Base-by-base conservation (phyloP, 2,113 vertebrate genomes). In the Notiomystis cincta region DNA sequence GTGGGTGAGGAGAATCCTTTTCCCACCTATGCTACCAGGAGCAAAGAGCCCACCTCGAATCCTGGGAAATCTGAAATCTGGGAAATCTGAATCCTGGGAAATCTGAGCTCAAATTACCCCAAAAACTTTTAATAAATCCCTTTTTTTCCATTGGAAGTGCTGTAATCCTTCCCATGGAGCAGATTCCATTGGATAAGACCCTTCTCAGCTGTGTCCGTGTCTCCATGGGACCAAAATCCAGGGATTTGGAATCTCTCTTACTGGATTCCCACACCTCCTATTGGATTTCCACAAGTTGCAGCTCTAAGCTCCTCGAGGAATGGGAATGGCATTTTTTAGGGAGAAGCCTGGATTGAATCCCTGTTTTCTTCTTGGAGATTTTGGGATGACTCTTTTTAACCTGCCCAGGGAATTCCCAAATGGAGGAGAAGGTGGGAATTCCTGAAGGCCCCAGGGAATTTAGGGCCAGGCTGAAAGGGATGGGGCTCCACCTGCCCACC, bases 261-360 rank as follows among this genome's bases (percentile, higher is more conserved):
- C 1, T 47, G 57, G n/a, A 35, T 61, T 78, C n/a, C 53, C 56
- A 75, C 21, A 35, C 21, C 12, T 58, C 25, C 23, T 12, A 4
- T 1, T 31, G 53, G 69, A 53, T 47, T 79, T 51, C 53, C 51
- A 53, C 19, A 5, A 10, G 18, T 1, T 53, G 20, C 19, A 42
- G 15, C 44, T 71, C 35, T 33, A 22, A 45, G 57, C 0, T 4
- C 16, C 54, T 66, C 0, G 0, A 80, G 33, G 67, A 69, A 14
- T 5, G 17, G 27, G 16, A 24, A 33, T 38, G 48, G 53, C 2
- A 21, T 79, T 69, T 87, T 51, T 21, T 27, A 57, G 7, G 50
- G 17, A 56, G 3, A 76, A 73, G 7, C 37, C 24, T 33, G 47
- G 6, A 8, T 95, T 54, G 15, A 22, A 73, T 64, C 11, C 22